Percentiles rank a stretch among this genome's conserved stretches.
These are phyloP conservation scores for Chloebia gouldiae DNA, from an alignment of 2,113 vertebrate species.

Conservation along the genomic window DNA sequence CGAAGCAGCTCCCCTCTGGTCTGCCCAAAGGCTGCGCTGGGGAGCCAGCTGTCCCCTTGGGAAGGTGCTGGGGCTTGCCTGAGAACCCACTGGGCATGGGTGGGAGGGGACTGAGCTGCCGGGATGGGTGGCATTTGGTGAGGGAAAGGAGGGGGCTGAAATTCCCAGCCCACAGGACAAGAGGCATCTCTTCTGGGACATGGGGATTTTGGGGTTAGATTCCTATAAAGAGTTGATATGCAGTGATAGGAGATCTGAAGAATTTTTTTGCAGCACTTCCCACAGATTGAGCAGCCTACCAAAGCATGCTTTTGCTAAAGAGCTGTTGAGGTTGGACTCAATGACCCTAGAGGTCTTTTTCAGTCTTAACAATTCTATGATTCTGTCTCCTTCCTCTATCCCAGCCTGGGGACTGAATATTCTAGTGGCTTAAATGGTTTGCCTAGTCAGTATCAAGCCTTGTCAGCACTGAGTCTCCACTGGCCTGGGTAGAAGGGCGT, in stretches of 20 bases:
- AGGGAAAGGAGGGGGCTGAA: neutral
- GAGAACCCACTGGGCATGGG: neutral
- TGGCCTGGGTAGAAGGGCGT: neutral
- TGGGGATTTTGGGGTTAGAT: neutral
- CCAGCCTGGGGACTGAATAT: neutral
- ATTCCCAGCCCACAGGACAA: neutral
- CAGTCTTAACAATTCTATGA: neutral
- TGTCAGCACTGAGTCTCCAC: neutral
- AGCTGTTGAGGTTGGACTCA: neutral
- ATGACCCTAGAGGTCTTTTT: neutral
- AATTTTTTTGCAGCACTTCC: neutral
- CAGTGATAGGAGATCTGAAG: neutral
- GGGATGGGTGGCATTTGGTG: neutral
- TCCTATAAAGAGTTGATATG: accelerated
- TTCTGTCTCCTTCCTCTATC: neutral
- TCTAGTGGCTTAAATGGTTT: neutral
- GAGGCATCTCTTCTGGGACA: neutral
- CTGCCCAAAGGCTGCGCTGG: neutral
- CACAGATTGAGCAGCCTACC: neutral
- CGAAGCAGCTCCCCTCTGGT: neutral
- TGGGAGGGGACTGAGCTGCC: neutral
- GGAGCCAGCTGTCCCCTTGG: neutral
- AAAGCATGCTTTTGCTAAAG: neutral
- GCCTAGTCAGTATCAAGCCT: neutral
- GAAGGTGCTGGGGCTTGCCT: neutral